phyloP scores from a whole-genome alignment of 2,888 invertebrate genomes.

The Catocala fraxini region DNA sequence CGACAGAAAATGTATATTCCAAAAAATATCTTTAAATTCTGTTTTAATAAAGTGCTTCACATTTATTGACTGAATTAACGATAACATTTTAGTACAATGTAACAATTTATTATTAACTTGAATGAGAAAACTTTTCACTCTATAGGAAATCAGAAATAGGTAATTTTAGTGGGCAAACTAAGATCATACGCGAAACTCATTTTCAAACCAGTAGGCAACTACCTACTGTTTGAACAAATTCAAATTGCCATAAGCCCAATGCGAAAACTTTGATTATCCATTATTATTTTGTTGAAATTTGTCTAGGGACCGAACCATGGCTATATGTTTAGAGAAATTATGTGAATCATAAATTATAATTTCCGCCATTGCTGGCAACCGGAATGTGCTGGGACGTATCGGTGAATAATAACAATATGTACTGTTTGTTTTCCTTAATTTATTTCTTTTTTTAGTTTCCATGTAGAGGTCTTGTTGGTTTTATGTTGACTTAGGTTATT shows the following conservation, averaged over 20 bases:
- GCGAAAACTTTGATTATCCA: constrained; percentile 17
- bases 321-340: constrained; percentile 40
- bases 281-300: constrained; percentile 30
- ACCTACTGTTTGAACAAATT: constrained; percentile 17
- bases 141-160: no score
- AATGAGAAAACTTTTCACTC: no score
- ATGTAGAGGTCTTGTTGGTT: no score
- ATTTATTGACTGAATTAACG: no score
- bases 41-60: no score
- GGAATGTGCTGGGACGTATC: constrained; percentile 21
- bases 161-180: background rate
- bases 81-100: no score
- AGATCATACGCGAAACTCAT: constrained; percentile 1
- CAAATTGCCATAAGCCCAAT: constrained; percentile 11
- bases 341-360: constrained; percentile 48
- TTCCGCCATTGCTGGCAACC: constrained; percentile 38
- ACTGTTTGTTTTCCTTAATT: background rate
- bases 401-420: constrained; percentile 2
- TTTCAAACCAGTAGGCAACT: constrained; percentile 5
- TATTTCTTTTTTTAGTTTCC: constrained; percentile 6
- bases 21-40: no score
- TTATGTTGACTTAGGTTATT: no score
- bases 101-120: no score
- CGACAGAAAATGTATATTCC: no score
- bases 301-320: constrained; percentile 31